phyloP scores from a whole-genome alignment of 2,113 vertebrate species.

The Rhinoderma darwinii region DNA sequence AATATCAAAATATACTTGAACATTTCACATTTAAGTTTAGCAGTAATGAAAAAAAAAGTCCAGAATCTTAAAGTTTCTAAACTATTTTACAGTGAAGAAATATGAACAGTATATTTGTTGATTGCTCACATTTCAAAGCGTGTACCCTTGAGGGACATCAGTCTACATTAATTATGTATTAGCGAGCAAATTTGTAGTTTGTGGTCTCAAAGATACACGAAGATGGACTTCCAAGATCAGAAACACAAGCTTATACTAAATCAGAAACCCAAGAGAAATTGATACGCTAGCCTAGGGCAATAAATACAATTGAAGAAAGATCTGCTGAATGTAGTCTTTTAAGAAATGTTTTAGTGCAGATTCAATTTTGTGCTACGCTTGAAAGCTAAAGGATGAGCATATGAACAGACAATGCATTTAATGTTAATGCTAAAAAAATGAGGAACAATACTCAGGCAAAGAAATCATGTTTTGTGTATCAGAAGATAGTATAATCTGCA shows the following conservation, averaged over 20 bases:
- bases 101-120: constrained; percentile 44
- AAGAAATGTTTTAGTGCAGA: constrained; percentile 55
- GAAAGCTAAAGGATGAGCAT: constrained; percentile 25
- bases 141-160: constrained; percentile 20
- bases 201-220: constrained; percentile 52
- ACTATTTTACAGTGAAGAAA: constrained; percentile 51
- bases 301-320: constrained; percentile 58
- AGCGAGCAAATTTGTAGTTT: constrained; percentile 54
- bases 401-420: constrained; percentile 48
- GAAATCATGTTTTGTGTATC: constrained; percentile 17
- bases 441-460: not conserved
- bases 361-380: constrained; percentile 49
- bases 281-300: constrained; percentile 44
- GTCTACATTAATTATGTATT: constrained; percentile 59
- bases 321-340: constrained; percentile 54
- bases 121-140: constrained; percentile 56
- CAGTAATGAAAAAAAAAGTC: constrained; percentile 13
- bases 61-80: constrained; percentile 46
- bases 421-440: constrained; percentile 23
- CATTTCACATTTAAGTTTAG: constrained; percentile 29
- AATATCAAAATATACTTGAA: not conserved
- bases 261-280: constrained; percentile 40
- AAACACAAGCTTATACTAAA: constrained; percentile 59
- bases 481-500: not conserved
- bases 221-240: constrained; percentile 52